Conservation (phyloP, 2,888 invertebrate genomes). For the Deroplatys truncata region DNA sequence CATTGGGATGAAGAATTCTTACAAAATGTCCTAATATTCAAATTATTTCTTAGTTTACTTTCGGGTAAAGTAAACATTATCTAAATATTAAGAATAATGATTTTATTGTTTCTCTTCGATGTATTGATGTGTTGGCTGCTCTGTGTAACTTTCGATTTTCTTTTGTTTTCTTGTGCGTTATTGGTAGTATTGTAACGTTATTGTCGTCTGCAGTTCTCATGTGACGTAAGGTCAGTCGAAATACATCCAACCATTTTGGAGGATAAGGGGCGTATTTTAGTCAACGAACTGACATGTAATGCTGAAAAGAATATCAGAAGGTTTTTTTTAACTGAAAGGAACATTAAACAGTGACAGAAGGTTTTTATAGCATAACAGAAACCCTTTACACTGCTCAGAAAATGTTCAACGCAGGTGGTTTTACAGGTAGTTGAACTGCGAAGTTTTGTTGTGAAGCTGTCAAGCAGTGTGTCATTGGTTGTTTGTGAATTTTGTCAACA, state of each 20-base stretch:
- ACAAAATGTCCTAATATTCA: no score
- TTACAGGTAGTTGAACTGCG: background rate
- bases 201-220: constrained; percentile 4
- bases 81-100: no score
- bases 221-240: background rate
- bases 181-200: background rate
- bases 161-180: background rate
- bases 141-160: background rate
- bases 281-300: background rate
- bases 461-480: background rate
- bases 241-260: background rate
- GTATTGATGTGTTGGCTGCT: background rate
- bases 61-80: no score
- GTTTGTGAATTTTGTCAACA: background rate
- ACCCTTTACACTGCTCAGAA: background rate
- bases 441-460: background rate
- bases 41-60: no score
- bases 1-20: no score
- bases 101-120: no score
- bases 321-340: background rate
- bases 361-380: background rate
- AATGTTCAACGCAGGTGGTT: background rate
- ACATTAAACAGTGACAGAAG: background rate
- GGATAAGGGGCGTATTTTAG: background rate
- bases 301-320: background rate